These are phyloP conservation scores for Eupithecia centaureata DNA, from an alignment of 2,888 invertebrate species.

Conservation along the genomic window DNA sequence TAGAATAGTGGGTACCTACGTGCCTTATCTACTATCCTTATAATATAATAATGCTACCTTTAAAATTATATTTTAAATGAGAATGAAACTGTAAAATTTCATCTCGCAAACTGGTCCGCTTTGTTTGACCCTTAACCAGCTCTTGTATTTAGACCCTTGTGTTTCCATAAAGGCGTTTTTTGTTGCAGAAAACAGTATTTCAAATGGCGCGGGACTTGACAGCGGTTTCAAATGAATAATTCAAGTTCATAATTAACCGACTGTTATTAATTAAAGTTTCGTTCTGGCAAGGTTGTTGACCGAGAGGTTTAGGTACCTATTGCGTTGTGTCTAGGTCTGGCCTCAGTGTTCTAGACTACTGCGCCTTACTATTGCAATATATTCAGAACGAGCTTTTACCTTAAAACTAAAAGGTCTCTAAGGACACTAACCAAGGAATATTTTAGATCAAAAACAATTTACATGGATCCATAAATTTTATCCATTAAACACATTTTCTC, in stretches of 20 bases:
- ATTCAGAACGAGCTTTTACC: not conserved
- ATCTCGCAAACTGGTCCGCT: too few species aligned
- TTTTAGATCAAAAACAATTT: too few species aligned
- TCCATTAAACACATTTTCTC: not conserved
- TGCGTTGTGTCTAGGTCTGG: not conserved
- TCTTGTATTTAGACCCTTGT: too few species aligned
- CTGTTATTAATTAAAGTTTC: not conserved
- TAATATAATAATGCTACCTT: too few species aligned
- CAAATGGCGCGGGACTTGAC: not conserved
- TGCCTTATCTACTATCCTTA: too few species aligned
- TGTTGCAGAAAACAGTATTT: not conserved
- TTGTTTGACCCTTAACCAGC: too few species aligned
- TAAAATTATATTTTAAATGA: too few species aligned
- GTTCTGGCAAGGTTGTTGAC: not conserved
- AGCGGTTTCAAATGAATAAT: constrained; percentile 5
- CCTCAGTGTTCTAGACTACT: not conserved
- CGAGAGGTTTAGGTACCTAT: not conserved
- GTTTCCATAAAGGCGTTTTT: not conserved
- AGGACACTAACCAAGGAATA: not conserved
- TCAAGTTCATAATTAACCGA: constrained; percentile 5
- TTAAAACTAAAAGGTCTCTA: not conserved
- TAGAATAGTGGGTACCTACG: too few species aligned
- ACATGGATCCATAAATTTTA: not conserved
- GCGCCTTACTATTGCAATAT: not conserved
- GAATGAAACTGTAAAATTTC: too few species aligned